These are phyloP conservation scores for Telmatherina bonti DNA, from an alignment of 2,797 vertebrate genomes.

Conservation along the genomic window DNA sequence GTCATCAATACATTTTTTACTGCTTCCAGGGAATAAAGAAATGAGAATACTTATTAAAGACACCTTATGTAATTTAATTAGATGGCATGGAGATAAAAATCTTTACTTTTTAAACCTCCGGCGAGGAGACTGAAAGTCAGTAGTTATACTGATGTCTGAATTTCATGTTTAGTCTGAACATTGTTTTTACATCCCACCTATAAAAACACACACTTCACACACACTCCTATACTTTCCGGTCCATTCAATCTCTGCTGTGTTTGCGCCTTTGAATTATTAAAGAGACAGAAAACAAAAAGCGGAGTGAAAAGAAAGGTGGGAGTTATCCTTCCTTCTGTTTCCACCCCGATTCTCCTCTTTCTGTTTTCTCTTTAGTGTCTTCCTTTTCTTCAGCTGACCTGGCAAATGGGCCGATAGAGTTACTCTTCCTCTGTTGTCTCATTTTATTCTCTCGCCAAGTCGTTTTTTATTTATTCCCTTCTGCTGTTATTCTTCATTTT, in stretches of 20 bases:
- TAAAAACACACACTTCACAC: slow-evolving; percentile 26
- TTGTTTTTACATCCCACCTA: slow-evolving; percentile 25
- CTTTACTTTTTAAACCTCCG: background rate
- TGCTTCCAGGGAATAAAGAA: background rate
- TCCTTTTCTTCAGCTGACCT: slow-evolving; percentile 74
- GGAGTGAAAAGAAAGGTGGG: slow-evolving; percentile 53
- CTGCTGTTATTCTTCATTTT: slow-evolving; percentile 25
- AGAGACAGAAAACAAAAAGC: slow-evolving; percentile 77
- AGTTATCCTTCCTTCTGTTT: slow-evolving; percentile 39
- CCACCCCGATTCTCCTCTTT: slow-evolving; percentile 39
- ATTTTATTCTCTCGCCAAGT: slow-evolving; percentile 39
- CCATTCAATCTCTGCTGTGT: slow-evolving; percentile 65
- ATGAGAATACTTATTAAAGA: background rate
- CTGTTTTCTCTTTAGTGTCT: slow-evolving; percentile 40
- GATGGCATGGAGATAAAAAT: background rate
- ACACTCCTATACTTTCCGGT: slow-evolving; percentile 10
- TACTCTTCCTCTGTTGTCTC: slow-evolving; percentile 52
- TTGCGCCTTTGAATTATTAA: slow-evolving; percentile 78
- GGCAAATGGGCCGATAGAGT: slow-evolving; percentile 72
- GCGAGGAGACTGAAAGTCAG: background rate
- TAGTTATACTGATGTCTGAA: background rate
- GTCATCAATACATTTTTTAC: background rate
- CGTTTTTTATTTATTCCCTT: slow-evolving; percentile 58
- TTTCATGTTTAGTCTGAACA: background rate
- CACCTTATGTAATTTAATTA: background rate